A percentile compares a stretch with the other conserved stretches of the same genome.
Conservation (phyloP, 2,888 invertebrate species). For the Perdita meconis region DNA sequence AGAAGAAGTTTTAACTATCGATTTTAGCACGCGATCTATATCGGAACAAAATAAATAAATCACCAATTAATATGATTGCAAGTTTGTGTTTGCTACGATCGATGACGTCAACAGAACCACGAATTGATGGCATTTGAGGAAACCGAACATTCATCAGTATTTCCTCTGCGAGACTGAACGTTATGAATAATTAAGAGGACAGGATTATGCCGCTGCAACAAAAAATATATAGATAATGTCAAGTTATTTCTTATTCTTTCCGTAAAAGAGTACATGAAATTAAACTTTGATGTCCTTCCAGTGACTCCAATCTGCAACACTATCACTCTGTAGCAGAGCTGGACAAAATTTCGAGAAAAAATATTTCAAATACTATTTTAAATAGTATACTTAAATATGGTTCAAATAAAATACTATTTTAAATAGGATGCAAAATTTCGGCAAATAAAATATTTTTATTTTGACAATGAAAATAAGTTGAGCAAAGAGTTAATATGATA, state of each 20-base stretch:
- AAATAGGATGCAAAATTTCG: too few relatives aligned
- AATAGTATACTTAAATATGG: too few relatives aligned
- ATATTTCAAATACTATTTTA: too few relatives aligned
- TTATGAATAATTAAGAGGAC: neutral
- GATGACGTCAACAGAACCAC: neutral
- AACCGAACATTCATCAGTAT: neutral
- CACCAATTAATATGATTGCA: slow-evolving; percentile 28
- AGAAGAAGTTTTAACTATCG: slow-evolving; percentile 54
- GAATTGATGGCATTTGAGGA: neutral
- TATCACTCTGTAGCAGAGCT: too few relatives aligned
- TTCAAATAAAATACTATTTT: too few relatives aligned
- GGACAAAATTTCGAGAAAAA: too few relatives aligned
- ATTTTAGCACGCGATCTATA: slow-evolving; percentile 50
- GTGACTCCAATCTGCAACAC: too few relatives aligned
- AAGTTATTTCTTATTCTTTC: neutral
- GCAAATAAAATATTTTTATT: too few relatives aligned
- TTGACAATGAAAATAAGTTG: too few relatives aligned
- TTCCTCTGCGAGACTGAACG: neutral
- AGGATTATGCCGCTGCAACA: slow-evolving; percentile 11
- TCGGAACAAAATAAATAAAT: slow-evolving; percentile 43
- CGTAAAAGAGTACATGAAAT: too few relatives aligned
- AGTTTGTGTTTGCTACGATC: slow-evolving; percentile 39
- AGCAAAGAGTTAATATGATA: too few relatives aligned
- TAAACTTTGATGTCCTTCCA: too few relatives aligned
- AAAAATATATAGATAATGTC: neutral